Conservation (phyloP, 1,140 invertebrate genomes). For the Tribolium madens region DNA sequence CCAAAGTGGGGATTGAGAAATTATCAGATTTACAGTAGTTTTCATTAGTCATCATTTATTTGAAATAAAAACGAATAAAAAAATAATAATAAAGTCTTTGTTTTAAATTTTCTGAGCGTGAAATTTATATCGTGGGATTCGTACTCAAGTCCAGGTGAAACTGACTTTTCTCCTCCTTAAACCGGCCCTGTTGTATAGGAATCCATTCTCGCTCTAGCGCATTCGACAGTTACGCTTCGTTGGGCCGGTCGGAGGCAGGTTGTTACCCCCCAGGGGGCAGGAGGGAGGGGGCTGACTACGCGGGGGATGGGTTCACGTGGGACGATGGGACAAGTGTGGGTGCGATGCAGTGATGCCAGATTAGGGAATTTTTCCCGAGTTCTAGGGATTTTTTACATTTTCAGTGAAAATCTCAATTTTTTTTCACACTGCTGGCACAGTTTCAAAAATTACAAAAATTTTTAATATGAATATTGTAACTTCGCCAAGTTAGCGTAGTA, state of each 20-base stretch:
- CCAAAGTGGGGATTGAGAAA: too few relatives aligned
- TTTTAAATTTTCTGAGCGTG: background rate
- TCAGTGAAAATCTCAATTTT: too few relatives aligned
- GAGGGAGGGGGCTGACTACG: background rate
- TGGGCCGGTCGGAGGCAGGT: conserved; percentile 15
- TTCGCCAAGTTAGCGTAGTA: too few relatives aligned
- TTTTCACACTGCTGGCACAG: too few relatives aligned
- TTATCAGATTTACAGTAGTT: too few relatives aligned
- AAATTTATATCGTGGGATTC: conserved; percentile 6
- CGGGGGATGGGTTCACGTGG: background rate
- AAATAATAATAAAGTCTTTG: background rate
- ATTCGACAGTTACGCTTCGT: conserved; percentile 43
- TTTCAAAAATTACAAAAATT: too few relatives aligned
- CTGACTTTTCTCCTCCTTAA: background rate
- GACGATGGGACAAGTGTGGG: background rate
- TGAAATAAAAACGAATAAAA: too few relatives aligned
- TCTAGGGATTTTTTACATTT: too few relatives aligned
- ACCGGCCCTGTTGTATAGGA: background rate
- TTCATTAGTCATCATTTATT: too few relatives aligned
- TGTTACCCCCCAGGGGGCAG: conserved; percentile 3
- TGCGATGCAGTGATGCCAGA: too few relatives aligned
- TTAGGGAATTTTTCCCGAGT: too few relatives aligned
- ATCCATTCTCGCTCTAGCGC: conserved; percentile 35
- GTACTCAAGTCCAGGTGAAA: background rate
- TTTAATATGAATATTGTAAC: too few relatives aligned